Conservation (phyloP, 2,888 invertebrate genomes). For the Megamerina dolium region DNA sequence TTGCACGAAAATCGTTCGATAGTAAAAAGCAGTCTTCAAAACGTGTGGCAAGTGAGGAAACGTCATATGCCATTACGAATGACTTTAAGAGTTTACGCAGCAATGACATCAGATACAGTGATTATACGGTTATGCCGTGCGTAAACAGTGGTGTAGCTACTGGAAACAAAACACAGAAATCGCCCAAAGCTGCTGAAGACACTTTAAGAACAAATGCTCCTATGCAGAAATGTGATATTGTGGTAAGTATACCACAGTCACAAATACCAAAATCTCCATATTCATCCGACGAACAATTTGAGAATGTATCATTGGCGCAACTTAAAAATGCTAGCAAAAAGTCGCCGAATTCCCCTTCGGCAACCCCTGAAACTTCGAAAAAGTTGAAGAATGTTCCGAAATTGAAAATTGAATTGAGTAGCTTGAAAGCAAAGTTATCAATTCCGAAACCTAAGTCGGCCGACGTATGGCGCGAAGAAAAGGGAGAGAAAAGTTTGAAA, state of each 20-base stretch:
- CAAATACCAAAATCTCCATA: conserved; percentile 34
- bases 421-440: conserved; percentile 38
- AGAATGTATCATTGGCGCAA: conserved; percentile 34
- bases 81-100: conserved; percentile 48
- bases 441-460: conserved; percentile 39
- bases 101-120: conserved; percentile 45
- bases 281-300: conserved; percentile 37
- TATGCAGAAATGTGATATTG: conserved; percentile 36
- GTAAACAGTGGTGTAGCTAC: conserved; percentile 9
- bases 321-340: conserved; percentile 45
- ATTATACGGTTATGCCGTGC: conserved; percentile 26
- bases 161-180: conserved; percentile 11
- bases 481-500: conserved; percentile 22
- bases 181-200: conserved; percentile 18
- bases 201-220: not conserved
- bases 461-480: conserved; percentile 30
- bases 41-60: conserved; percentile 20
- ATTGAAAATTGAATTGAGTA: conserved; percentile 42
- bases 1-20: conserved; percentile 26
- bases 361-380: conserved; percentile 1
- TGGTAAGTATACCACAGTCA: conserved; percentile 46
- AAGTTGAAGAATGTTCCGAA: conserved; percentile 37
- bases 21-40: conserved; percentile 28
- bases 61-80: conserved; percentile 27
- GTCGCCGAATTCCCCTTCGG: conserved; percentile 19